Base-by-base conservation (phyloP, 2,113 vertebrate genomes). In the Ceyx margarethae region DNA sequence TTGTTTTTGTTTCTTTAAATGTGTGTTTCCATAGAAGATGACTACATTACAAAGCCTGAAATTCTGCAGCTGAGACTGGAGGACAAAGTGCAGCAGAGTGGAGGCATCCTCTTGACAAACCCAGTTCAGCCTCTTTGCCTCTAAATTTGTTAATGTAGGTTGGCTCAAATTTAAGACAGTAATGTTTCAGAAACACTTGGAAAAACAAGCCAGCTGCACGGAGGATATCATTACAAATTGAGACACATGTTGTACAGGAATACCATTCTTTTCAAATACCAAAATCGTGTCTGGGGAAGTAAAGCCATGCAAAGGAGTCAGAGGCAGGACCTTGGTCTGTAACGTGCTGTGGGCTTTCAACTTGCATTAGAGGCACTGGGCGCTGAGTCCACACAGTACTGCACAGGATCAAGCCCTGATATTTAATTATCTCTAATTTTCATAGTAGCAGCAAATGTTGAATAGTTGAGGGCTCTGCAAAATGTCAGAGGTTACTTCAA, bases 181-280 rank as follows among this genome's bases (percentile, higher is more conserved):
- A 96, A 94, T 88, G 86, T 95, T 97, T 97, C 92, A 97, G 96
- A 88, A 97, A 97, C 92, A 95, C 95, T 96, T 91, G 94, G 89
- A 97, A 97, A 96, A 96, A 90, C 68, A 84, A 97, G 95, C 96
- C 97, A 97, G 97, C 97, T 97, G 97, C 94, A 87, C 86, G 68
- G 75, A 65, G 93, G 96, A 92, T 97, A 97, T 96, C 93, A 31
- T 97, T 97, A 97, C 96, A 97, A 97, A 97, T 92, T 95, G 96
- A 95, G 97, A 96, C 94, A 96, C 95, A 96, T 96, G 96, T 94
- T 97, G 87, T 89, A 96, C 93, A 95, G 96, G 91, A 97, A 96
- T 89, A 87, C 83, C 93, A 95, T 95, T 97, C 96, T 97, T 97
- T 95, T 95, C 91, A 95, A 96, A 97, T 94, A 96, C 93, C 96